These are phyloP conservation scores for Brachionus paranguensis DNA, from an alignment of 1,140 invertebrate species.

Conservation along the genomic window DNA sequence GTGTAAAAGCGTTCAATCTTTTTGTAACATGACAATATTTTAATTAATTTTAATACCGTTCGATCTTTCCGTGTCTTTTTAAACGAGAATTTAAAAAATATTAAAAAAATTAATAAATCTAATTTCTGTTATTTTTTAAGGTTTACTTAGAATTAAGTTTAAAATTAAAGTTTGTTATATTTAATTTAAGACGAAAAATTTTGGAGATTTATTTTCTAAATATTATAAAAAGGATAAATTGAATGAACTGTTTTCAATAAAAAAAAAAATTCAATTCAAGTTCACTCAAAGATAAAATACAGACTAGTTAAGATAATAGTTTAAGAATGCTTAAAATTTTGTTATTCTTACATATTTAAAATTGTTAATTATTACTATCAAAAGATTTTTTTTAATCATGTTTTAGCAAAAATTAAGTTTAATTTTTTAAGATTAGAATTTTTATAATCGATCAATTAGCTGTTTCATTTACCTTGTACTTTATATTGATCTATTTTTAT, in stretches of 20 bases:
- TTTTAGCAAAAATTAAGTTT: background rate
- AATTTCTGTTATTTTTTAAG: too few relatives aligned
- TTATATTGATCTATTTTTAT: background rate
- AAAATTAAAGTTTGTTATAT: too few relatives aligned
- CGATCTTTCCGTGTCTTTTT: constrained; percentile 9
- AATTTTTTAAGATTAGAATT: background rate
- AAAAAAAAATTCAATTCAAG: too few relatives aligned
- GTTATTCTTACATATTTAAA: too few relatives aligned
- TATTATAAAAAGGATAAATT: too few relatives aligned
- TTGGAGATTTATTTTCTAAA: too few relatives aligned
- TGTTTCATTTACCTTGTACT: constrained; percentile 33
- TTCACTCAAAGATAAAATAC: background rate
- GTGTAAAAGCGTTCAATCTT: background rate
- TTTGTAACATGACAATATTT: background rate
- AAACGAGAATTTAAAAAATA: background rate
- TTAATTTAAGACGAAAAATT: too few relatives aligned
- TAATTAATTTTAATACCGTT: constrained; percentile 5
- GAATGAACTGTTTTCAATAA: too few relatives aligned
- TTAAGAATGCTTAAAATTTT: background rate
- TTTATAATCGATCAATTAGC: background rate
- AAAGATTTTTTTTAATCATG: background rate
- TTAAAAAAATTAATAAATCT: background rate
- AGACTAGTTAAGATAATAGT: background rate
- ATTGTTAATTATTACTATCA: background rate
- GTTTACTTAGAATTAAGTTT: too few relatives aligned